Base-by-base conservation (phyloP, 2,888 invertebrate genomes). In the Cephus spinipes region DNA sequence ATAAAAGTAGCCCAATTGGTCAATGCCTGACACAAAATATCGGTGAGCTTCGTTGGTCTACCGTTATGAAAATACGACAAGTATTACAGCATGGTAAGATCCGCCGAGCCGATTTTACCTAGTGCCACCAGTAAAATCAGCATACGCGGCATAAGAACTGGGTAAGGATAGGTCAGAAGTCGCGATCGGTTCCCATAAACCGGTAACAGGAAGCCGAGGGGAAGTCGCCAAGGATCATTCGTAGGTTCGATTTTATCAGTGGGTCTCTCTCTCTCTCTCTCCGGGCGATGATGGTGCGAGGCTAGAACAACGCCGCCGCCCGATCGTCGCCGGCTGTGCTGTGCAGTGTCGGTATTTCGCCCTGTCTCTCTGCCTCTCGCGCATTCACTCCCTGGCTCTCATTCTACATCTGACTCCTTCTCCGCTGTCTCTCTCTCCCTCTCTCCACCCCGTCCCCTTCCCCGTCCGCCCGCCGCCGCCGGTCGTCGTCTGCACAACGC, bases 381-480 rank as follows among this genome's bases (percentile, higher is more conserved):
- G 71, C 68, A n/a, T 11, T 68, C 79, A 55, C 80, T 79, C n/a
- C 76, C 76, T 36, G 80, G 36, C 79, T 75, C 75, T 74, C 68
- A 71, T 77, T 79, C 77, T 79, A 75, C 78, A 77, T 73, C 76
- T 79, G 79, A 74, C 74, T 75, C 68, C 77, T 68, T 34, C 79
- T 74, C 78, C 78, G 33, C 76, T 76, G 76, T 76, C 77, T 68
- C 73, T 75, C 35, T 76, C 78, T 78, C 80, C 78, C 77, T 80
- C 33, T 33, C 33, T 1, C 32, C 32, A 4, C 32, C 4, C 78
- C 76, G 81, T 76, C 77, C 78, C 73, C 76, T 86, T 89, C 85
- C 87, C 88, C 89, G 87, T 88, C 87, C 91, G 90, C 92, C 92
- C 92, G 33, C 78, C 71, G 73, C 40, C 55, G 0, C 74, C 40